Base-by-base conservation (phyloP, 92 coral and sea anemone species). In the Hydrozoanthus gracilis region DNA sequence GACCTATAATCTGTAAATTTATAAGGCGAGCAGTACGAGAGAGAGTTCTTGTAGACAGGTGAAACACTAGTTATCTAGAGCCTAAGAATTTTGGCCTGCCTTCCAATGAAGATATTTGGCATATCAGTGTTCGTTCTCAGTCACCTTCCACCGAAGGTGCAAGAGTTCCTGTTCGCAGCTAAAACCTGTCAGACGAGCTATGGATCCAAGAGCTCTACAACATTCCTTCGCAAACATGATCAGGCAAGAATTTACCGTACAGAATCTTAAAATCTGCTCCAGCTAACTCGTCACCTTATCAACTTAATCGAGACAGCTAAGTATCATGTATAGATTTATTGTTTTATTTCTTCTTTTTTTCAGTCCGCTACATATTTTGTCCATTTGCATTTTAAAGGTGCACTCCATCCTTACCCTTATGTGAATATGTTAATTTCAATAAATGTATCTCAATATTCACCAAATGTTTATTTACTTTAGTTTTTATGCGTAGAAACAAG, bases 151-250 rank as follows among this genome's bases (percentile, higher is more conserved):
- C 39, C 39, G 39, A 27, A 27, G 39, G 2, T 27, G 39, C 39
- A 27, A 27, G 39, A 27, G 39, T 27, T 83, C 11, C 7, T 83
- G 50, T 77, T 3, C 17, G 46, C 45, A 49, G 73, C 83, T 0
- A 86, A 54, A 74, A 17, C 44, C 52, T 73, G 48, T 72, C 52
- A 86, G 71, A 76, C 74, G 18, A 20, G 64, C 10, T n/a, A 62
- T n/a, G 76, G 61, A 48, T 77, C 77, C 74, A 86, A 86, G 78
- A 39, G 67, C 73, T 72, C 74, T 58, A 83, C 88, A 16, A 61
- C 76, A 47, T 86, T 73, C 54, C 88, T 86, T 64, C 73, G 88
- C 83, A 54, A 56, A 77, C 44, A 51, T 87, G 85, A 65, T 47
- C 73, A 76, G 16, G 66, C 89, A 61, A 51, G 84, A 74, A 71